Base-by-base conservation (phyloP, 2,888 invertebrate genomes). In the Eurytoma californica region DNA sequence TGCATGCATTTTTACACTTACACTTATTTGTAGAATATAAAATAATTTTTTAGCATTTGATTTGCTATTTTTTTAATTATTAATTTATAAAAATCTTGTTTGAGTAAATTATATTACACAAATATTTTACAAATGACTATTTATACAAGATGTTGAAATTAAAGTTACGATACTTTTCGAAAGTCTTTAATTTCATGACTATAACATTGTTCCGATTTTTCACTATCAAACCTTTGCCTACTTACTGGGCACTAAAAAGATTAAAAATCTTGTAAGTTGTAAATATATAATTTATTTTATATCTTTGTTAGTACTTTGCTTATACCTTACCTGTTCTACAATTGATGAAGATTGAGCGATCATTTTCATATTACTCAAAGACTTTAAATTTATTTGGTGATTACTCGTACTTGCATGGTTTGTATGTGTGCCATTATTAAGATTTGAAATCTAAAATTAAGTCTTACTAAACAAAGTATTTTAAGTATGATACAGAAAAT, bases 21-120 rank as follows among this genome's bases (percentile, higher is more conserved):
- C 68, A 18, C 30, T 57, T 80, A 61, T 47, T 30, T 76, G 49
- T 57, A 61, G 47, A 16, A 72, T 63, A 51, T 53, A 74, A 80
- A n/a, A 14, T 39, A 53, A 30, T 53, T n/a, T 3, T 55, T 65
- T 53, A 69, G 49, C 3, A 47, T 12, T 69, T 49, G 47, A 72
- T 68, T 72, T 69, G 4, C 57, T 63, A 72, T 49, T 75, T 60
- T 49, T 30, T 61, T 80, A 76, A 20, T 63, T 63, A 30, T 61
- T 74, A 24, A 24, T 24, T 60, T 75, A 70, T 28, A 72, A 65
- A 77, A 72, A 69, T 70, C 63, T 69, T 73, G 63, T 47, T 80
- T 24, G n/a, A 63, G 20, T 78, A 78, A 72, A 69, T 66, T 81
- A 81, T 78, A 72, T 81, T 81, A 81, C 75, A 78, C 47, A 60